Base-by-base conservation (phyloP, 2,797 vertebrate genomes). In the Sebastes oblongus region DNA sequence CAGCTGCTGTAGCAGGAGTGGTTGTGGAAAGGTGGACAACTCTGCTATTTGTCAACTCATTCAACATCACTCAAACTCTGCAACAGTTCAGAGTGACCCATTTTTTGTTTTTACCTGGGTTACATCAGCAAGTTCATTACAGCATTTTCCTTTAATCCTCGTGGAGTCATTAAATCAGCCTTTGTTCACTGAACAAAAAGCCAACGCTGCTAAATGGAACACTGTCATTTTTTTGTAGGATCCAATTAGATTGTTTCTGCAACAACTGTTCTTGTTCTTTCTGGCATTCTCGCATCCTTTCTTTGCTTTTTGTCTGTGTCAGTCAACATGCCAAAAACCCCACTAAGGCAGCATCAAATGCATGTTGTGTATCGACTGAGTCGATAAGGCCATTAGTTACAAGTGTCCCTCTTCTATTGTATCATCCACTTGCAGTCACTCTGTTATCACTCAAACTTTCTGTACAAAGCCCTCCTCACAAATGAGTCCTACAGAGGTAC, bases 371-470 rank as follows among this genome's bases (percentile, higher is more conserved):
- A 79, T 20, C 27, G 69, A 72, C 25, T 60, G 72, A 75, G 71
- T 82, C 83, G 65, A 67, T 69, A 81, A 72, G 39, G 30, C 68
- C 60, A 77, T 82, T 75, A 78, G 60, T 71, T 71, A 78, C 67
- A 61, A 72, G 65, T 72, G 78, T 77, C 55, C 70, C 52, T 73
- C 22, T 29, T 56, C 39, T 20, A 61, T 71, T 68, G 60, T 60
- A 30, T 60, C 50, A 77, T 58, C 75, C 20, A 27, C 59, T 74
- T 71, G 64, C 32, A 74, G 54, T 72, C 69, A 62, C 30, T 77
- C 66, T 25, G 6, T 71, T 64, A 71, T 77, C 46, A 13, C 34
- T 36, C 62, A 2, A 6, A 64, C 34, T 76, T 73, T 58, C n/a
- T 42, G 32, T 32, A 34, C 55, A 76, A 77, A 69, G 61, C 52